Base-by-base conservation (phyloP, 2,113 vertebrate species). In the Lynx canadensis region DNA sequence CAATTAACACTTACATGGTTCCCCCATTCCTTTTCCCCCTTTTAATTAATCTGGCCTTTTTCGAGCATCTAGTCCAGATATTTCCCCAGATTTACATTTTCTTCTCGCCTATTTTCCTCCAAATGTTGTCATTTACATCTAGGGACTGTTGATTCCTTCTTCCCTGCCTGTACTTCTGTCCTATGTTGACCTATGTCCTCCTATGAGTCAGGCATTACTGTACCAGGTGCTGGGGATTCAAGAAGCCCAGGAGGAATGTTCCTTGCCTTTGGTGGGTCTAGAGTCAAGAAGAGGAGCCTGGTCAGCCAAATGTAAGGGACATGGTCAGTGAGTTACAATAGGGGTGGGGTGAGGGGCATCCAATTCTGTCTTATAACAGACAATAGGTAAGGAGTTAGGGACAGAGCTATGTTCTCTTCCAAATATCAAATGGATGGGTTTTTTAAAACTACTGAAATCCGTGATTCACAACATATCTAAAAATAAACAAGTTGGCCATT, bases 21-120 rank as follows among this genome's bases (percentile, higher is more conserved):
- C 89, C 80, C 55, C 31, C 38, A 87, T 63, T 57, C 45, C n/a
- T 71, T 82, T 31, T 10, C 4, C 7, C 4, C 25, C 19, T n/a
- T 88, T 78, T 89, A 80, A 95, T 80, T 55, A 71, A 92, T 38
- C 71, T 66, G n/a, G 86, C 13, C n/a, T 87, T 80, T 90, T 79
- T 19, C 3, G 19, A 91, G 65, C 81, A 78, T 55, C 13, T 29
- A 92, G 50, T 85, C n/a, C 41, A 89, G 74, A 13, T 65, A 76
- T 92, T 71, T 97, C 18, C 36, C 50, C 45, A 90, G 36, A 76
- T 60, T 36, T 73, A 14, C 18, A 19, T 68, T 97, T 94, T 78
- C 63, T 50, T 92, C 71, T 69, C 29, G 9, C 23, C 31, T 83
- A 23, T 80, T 88, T 60, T 93, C 55, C 86, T 66, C 31, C 74